phyloP scores from a whole-genome alignment of 2,888 invertebrate species.

The Achlya flavicornis region DNA sequence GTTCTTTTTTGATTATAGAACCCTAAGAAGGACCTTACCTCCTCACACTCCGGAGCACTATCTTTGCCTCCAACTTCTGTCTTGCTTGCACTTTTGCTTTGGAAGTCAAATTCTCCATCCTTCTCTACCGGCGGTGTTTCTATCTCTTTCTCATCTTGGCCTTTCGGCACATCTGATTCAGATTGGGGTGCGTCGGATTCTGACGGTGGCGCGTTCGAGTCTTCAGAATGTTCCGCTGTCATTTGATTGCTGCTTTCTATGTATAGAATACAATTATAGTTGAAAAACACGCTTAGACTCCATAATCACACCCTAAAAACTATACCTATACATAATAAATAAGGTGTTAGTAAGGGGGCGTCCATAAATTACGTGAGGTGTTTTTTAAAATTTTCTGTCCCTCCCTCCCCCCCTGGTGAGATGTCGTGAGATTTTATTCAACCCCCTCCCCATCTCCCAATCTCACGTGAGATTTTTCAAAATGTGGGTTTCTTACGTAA shows the following conservation, averaged over 20 bases:
- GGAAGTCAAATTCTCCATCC: conserved; percentile 25
- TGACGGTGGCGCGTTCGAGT: conserved; percentile 57
- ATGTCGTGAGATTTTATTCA: no score
- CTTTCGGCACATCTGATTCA: background rate
- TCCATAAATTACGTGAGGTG: no score
- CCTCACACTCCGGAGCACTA: conserved; percentile 7
- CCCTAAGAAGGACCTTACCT: background rate
- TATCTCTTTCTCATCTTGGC: conserved; percentile 23
- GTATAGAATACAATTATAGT: background rate
- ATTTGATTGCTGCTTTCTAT: conserved; percentile 67
- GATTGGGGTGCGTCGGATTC: conserved; percentile 40
- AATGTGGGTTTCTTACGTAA: no score
- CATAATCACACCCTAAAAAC: no score
- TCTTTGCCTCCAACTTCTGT: background rate
- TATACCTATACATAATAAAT: no score
- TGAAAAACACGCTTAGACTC: background rate
- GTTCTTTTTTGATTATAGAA: no score
- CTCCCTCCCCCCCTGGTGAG: no score
- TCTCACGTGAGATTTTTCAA: no score
- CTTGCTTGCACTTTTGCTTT: background rate
- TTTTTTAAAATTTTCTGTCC: no score
- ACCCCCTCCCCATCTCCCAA: no score
- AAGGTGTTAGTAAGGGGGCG: no score
- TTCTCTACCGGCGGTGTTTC: conserved; percentile 22
- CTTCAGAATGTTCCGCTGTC: conserved; percentile 66